Evolutionary conservation across 2,797 vertebrate species (phyloP).

Genomic region (Erithacus rubecula): DNA sequence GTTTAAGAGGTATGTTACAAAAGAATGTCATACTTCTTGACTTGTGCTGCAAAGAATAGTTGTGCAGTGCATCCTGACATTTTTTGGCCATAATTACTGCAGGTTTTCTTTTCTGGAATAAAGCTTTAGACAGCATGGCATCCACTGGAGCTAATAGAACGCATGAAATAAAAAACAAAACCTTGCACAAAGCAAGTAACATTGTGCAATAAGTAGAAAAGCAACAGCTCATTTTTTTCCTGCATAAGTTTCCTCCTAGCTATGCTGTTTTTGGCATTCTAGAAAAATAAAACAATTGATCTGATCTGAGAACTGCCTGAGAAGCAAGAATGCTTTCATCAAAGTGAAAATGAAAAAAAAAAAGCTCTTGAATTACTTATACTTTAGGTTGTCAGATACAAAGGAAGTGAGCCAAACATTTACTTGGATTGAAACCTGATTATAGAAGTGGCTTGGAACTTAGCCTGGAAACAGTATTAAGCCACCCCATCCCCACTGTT

Average conservation of each 20-base stretch:
- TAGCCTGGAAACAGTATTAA: constrained; percentile 21
- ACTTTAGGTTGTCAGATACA: constrained; percentile 61
- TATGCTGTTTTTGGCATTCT: constrained; percentile 50
- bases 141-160: background rate
- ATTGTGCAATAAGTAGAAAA: background rate
- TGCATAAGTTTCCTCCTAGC: constrained; percentile 37
- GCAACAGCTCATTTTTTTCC: background rate
- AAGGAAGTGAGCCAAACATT: constrained; percentile 53
- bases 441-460: constrained; percentile 62
- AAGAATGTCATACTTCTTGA: background rate
- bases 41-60: background rate
- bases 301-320: constrained; percentile 64
- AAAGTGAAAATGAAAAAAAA: constrained; percentile 59
- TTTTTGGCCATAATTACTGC: background rate
- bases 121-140: background rate
- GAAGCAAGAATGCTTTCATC: constrained; percentile 63
- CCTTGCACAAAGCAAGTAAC: background rate
- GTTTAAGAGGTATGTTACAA: constrained; percentile 10
- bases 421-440: constrained; percentile 52
- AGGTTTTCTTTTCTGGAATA: background rate
- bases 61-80: background rate
- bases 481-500: background rate
- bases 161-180: background rate
- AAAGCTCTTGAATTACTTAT: constrained; percentile 48
- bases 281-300: constrained; percentile 68